A percentile compares a stretch with the other conserved stretches of the same genome.
Conservation (phyloP, 92 coral and sea anemone genomes). For the Zoanthus solanderi region DNA sequence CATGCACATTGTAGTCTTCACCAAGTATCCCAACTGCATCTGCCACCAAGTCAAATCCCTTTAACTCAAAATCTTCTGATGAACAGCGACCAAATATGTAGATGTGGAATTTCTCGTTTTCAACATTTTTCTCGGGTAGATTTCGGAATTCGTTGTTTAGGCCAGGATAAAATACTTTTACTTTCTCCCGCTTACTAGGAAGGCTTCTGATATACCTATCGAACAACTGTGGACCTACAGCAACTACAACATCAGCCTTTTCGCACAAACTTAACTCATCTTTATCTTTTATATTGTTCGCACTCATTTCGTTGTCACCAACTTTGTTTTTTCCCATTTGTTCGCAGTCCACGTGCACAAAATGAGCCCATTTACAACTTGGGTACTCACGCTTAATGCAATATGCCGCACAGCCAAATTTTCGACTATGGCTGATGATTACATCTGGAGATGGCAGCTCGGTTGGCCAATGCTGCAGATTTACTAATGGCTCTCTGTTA, state of each 20-base stretch:
- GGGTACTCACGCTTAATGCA: not conserved
- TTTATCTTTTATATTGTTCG: not conserved
- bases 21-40: not conserved
- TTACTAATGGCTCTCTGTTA: not conserved
- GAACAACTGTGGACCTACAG: not conserved
- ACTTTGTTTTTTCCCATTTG: conserved; percentile 1
- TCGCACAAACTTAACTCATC: not conserved
- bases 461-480: not conserved
- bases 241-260: not conserved
- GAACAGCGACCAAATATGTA: not conserved
- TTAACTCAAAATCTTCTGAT: not conserved
- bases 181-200: not conserved
- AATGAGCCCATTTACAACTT: not conserved
- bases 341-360: conserved; percentile 15
- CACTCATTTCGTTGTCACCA: not conserved
- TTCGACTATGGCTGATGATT: conserved; percentile 11
- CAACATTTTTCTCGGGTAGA: not conserved
- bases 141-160: not conserved
- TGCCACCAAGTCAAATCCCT: conserved; percentile 13
- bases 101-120: not conserved
- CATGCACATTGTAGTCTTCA: not conserved
- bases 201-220: not conserved
- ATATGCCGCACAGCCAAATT: not conserved
- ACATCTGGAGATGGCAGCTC: not conserved
- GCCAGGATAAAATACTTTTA: not conserved